phyloP scores from a whole-genome alignment of 2,113 vertebrate species.

The Rhipidura dahli region DNA sequence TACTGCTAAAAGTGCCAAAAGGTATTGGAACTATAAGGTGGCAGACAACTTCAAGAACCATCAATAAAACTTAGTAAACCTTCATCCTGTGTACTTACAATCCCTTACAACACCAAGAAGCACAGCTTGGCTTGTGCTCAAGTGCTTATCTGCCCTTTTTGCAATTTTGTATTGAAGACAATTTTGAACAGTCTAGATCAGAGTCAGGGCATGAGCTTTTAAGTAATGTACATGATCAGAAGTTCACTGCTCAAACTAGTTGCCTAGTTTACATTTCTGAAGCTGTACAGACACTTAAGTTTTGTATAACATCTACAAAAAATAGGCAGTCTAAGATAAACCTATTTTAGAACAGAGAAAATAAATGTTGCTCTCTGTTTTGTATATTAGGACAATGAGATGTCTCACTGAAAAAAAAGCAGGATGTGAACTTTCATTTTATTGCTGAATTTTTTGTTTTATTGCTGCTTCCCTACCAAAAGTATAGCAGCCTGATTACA shows the following conservation, averaged over 20 bases:
- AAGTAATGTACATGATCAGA: neutral
- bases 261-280: neutral
- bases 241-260: neutral
- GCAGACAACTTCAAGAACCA: neutral
- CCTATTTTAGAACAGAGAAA: neutral
- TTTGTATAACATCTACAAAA: neutral
- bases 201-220: neutral
- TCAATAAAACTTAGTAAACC: neutral
- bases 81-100: neutral
- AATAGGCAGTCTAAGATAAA: neutral
- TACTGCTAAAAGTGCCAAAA: neutral
- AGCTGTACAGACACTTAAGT: neutral
- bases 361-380: neutral
- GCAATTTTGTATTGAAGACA: neutral
- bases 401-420: neutral
- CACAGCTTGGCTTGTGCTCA: neutral
- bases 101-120: neutral
- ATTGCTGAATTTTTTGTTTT: neutral
- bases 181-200: neutral
- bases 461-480: neutral
- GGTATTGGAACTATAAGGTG: neutral
- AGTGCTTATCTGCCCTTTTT: neutral
- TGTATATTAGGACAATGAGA: neutral
- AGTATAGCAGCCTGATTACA: neutral
- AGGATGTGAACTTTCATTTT: neutral